These are phyloP conservation scores for Calameuta filiformis DNA, from an alignment of 2,888 invertebrate species.

Conservation along the genomic window DNA sequence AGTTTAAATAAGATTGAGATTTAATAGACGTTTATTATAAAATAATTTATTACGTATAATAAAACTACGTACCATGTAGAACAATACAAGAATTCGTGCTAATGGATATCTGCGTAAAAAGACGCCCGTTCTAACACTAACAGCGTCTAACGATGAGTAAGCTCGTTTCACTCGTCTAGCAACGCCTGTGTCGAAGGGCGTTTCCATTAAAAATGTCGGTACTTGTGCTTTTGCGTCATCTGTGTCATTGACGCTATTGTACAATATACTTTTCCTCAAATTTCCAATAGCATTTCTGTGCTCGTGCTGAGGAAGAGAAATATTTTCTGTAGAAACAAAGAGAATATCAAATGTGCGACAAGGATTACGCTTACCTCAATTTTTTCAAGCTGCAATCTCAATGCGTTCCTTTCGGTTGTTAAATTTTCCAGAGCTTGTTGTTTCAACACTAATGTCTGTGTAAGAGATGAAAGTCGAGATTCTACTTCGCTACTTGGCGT, in stretches of 20 bases:
- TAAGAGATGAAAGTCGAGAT: conserved; percentile 68
- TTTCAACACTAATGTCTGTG: conserved; percentile 86
- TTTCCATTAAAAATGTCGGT: conserved; percentile 78
- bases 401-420: conserved; percentile 86
- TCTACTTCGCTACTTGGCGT: conserved; percentile 60
- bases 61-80: conserved; percentile 78
- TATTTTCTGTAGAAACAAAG: neutral
- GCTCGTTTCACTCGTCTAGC: conserved; percentile 81
- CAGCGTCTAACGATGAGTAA: conserved; percentile 79
- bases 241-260: conserved; percentile 73
- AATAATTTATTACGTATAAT: too few species aligned
- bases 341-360: neutral
- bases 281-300: conserved; percentile 70
- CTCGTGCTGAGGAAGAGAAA: conserved; percentile 67
- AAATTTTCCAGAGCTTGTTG: conserved; percentile 86
- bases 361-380: conserved; percentile 70
- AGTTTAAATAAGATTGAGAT: neutral
- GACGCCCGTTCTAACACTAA: conserved; percentile 82
- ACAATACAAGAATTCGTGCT: conserved; percentile 83
- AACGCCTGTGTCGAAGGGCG: conserved; percentile 81
- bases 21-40: neutral
- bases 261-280: conserved; percentile 68
- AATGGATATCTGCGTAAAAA: conserved; percentile 85
- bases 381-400: conserved; percentile 85
- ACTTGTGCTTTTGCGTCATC: conserved; percentile 78